Evolutionary conservation across 2,888 invertebrate species (phyloP), one percentile per base, ranked within the genome.

Genomic region (Ischnura elegans): DNA sequence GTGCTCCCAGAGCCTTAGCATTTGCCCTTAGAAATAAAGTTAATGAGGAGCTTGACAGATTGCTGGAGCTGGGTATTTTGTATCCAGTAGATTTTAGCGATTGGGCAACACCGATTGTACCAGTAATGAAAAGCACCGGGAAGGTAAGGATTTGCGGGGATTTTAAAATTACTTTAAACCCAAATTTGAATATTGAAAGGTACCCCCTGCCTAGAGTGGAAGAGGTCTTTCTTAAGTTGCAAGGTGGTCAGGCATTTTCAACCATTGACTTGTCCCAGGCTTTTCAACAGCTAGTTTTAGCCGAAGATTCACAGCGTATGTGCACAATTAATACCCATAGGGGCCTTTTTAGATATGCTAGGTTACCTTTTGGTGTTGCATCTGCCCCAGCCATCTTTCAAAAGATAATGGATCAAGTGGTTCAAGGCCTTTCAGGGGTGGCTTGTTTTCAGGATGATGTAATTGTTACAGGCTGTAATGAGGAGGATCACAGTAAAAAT

Each of bases 91-190:
- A 94, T 42, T 85, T 93, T 93, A 94, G 94, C 21, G 84, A 94
- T 16, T 95, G 94, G 93, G 94, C 94, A 2, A 94, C 95, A 0
- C 95, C 94, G 0, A 95, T 95, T 29, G 94, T 94, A n/a, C n/a
- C n/a, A n/a, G n/a, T n/a, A n/a, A n/a, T n/a, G n/a, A n/a, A n/a
- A n/a, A n/a, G n/a, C n/a, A n/a, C n/a, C n/a, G n/a, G n/a, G n/a
- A n/a, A n/a, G n/a, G n/a, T n/a, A n/a, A n/a, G n/a, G n/a, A n/a
- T n/a, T n/a, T n/a, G n/a, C n/a, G n/a, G n/a, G n/a, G n/a, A n/a
- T 93, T 95, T 94, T 93, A 95, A 95, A n/a, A 94, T 95, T 3
- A 95, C 95, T 0, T 25, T 95, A 86, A 95, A 95, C 93, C 94
- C 94, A 87, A 94, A 94, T 87, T 86, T 95, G 36, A 93, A 85